A percentile compares a stretch with the other conserved stretches of the same genome.
These are phyloP conservation scores for Nibea albiflora DNA, from an alignment of 2,113 vertebrate species.

Conservation along the genomic window DNA sequence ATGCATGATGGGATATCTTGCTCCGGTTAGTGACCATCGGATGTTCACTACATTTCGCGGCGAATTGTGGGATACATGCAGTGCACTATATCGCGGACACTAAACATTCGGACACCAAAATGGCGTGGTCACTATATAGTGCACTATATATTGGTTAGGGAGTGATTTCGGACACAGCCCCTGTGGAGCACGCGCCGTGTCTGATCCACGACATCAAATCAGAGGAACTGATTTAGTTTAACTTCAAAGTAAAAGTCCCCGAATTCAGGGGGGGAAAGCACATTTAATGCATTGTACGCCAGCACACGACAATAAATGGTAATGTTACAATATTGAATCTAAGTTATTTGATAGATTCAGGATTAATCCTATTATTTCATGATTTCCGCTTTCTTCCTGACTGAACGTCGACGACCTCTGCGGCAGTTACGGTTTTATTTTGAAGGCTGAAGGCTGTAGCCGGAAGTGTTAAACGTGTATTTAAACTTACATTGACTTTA, in stretches of 20 bases:
- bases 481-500: rapidly evolving
- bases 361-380: rapidly evolving
- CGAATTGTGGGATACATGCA: too few relatives aligned
- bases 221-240: not conserved
- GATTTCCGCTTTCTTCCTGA: too few relatives aligned
- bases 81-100: too few relatives aligned
- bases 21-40: too few relatives aligned
- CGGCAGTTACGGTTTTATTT: not conserved
- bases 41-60: too few relatives aligned
- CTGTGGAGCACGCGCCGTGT: not conserved
- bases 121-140: too few relatives aligned
- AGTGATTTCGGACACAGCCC: too few relatives aligned
- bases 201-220: not conserved
- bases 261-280: rapidly evolving
- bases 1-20: too few relatives aligned
- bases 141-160: too few relatives aligned
- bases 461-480: not conserved
- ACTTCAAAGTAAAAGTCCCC: not conserved
- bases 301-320: rapidly evolving
- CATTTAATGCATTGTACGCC: rapidly evolving
- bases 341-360: too few relatives aligned
- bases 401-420: rapidly evolving
- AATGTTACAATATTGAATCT: too few relatives aligned
- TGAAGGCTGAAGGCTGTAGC: not conserved
- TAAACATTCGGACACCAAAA: too few relatives aligned